These are phyloP conservation scores for Stigmatopora nigra DNA, from an alignment of 2,113 vertebrate species.

Conservation along the genomic window DNA sequence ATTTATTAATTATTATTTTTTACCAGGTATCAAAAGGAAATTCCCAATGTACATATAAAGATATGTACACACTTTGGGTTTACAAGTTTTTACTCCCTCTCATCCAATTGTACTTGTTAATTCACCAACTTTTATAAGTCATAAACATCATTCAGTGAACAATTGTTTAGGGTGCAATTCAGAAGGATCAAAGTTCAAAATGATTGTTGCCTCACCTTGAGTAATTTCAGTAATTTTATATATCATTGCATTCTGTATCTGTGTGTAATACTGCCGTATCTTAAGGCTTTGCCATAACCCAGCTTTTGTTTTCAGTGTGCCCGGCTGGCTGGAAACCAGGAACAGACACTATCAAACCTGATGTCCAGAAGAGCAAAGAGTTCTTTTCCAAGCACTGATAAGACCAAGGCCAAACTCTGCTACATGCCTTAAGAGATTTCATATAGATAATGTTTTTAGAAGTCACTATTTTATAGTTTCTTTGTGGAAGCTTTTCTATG, in stretches of 20 bases:
- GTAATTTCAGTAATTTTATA: neutral
- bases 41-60: neutral
- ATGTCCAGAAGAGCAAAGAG: constrained; percentile 90
- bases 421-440: constrained; percentile 47
- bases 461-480: constrained; percentile 41
- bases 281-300: constrained; percentile 4
- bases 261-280: neutral
- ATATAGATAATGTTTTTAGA: constrained; percentile 38
- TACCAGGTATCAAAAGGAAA: neutral
- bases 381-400: constrained; percentile 91
- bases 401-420: constrained; percentile 39
- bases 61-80: no score
- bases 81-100: neutral
- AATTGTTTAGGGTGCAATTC: neutral
- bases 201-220: neutral
- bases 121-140: no score
- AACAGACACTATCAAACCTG: constrained; percentile 96
- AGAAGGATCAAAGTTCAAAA: neutral
- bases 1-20: neutral
- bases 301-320: constrained; percentile 81
- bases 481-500: constrained; percentile 22
- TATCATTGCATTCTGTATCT: neutral
- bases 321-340: constrained; percentile 98
- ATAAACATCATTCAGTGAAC: neutral
- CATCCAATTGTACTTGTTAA: neutral